Conservation (phyloP, 23 tunicate genomes). For the Styela clava region DNA sequence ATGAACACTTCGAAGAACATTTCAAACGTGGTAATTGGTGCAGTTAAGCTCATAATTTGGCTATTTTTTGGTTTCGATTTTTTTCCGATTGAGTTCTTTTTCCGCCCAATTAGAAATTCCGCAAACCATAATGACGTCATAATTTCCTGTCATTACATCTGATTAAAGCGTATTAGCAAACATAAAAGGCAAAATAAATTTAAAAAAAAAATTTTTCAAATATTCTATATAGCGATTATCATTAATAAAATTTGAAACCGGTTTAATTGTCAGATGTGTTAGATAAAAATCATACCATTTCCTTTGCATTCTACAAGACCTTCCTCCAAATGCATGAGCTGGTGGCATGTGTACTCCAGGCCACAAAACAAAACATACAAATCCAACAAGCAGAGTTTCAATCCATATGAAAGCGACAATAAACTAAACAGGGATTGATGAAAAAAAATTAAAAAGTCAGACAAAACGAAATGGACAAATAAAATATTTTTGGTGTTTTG, state of each 20-base stretch:
- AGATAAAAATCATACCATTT: too few relatives aligned
- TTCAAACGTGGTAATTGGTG: too few relatives aligned
- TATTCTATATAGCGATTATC: too few relatives aligned
- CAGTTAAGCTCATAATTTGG: too few relatives aligned
- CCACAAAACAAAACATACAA: slow-evolving; percentile 7
- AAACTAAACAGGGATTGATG: neutral
- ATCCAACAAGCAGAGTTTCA: slow-evolving; percentile 4
- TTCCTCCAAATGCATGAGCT: slow-evolving; percentile 9
- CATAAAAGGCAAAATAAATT: neutral
- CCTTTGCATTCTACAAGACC: slow-evolving; percentile 4
- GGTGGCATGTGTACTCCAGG: slow-evolving; percentile 1
- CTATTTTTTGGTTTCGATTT: too few relatives aligned
- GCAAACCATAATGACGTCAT: neutral
- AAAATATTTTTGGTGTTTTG: neutral
- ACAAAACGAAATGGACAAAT: neutral
- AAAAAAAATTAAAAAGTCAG: neutral
- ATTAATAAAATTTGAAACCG: too few relatives aligned
- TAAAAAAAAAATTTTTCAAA: too few relatives aligned
- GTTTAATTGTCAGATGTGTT: too few relatives aligned
- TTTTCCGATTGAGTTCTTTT: too few relatives aligned
- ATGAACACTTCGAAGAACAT: too few relatives aligned
- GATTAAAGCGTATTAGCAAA: neutral
- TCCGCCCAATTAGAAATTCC: too few relatives aligned
- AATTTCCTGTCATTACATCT: neutral
- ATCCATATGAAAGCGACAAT: neutral